phyloP scores from a whole-genome alignment of 37 sponge, comb jelly and placozoan species.

The Axinella damicornis region DNA sequence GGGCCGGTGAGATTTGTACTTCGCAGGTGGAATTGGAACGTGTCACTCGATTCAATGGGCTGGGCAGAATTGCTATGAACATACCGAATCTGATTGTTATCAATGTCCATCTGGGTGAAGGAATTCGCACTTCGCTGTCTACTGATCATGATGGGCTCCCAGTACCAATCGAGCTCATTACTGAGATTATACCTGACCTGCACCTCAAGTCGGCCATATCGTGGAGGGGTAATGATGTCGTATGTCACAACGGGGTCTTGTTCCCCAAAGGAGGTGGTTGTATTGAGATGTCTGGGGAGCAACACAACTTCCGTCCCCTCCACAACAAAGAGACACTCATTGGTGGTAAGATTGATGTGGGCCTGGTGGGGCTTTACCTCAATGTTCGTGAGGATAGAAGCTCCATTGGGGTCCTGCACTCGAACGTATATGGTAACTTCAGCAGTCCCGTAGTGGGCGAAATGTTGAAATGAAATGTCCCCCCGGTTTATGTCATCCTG shows the following conservation, averaged over 20 bases:
- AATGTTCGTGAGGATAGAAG: neutral
- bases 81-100: conserved; percentile 23
- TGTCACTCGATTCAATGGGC: neutral
- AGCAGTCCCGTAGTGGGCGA: neutral
- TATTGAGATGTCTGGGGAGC: conserved; percentile 12
- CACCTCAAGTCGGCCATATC: conserved; percentile 13
- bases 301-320: conserved; percentile 6
- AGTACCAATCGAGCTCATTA: too few species aligned
- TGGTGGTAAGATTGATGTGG: neutral
- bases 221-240: conserved; percentile 8
- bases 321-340: conserved; percentile 26
- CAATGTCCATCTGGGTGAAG: conserved; percentile 56
- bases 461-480: conserved; percentile 50
- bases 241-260: conserved; percentile 41
- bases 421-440: conserved; percentile 1
- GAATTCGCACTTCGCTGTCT: neutral
- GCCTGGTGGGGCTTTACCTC: conserved; percentile 26
- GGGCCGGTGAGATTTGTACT: conserved; percentile 30
- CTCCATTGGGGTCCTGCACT: neutral
- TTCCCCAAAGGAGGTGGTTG: conserved; percentile 50
- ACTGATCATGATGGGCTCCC: neutral
- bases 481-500: conserved; percentile 38
- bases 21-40: conserved; percentile 32
- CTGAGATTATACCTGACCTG: neutral
- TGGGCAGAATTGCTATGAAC: conserved; percentile 17